Percentiles rank a stretch among this genome's conserved stretches.
Evolutionary conservation across 2,797 vertebrate genomes (phyloP).

Genomic region (Stomatorhinus walkeri): DNA sequence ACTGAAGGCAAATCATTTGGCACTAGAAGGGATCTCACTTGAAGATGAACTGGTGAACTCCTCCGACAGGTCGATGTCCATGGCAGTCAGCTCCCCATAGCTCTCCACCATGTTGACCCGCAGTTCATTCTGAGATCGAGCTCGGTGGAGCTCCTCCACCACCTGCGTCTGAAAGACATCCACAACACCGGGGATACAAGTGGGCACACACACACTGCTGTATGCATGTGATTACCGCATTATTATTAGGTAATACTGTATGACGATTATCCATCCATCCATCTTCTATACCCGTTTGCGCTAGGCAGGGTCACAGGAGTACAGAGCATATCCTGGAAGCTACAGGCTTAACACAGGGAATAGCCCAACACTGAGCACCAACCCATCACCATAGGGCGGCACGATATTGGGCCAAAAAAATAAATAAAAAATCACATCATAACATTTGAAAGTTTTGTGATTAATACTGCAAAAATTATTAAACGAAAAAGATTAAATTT

Average conservation of each 20-base stretch:
- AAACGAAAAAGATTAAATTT: neutral
- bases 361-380: neutral
- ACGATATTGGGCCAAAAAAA: neutral
- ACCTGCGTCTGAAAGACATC: conserved; percentile 65
- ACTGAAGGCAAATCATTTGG: neutral
- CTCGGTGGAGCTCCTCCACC: conserved; percentile 73
- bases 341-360: neutral
- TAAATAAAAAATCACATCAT: neutral
- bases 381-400: neutral
- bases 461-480: neutral
- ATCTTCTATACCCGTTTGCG: neutral
- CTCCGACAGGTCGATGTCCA: conserved; percentile 78
- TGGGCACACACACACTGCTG: neutral
- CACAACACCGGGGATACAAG: neutral
- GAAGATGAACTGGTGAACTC: conserved; percentile 37
- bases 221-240: neutral
- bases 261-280: neutral
- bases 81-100: conserved; percentile 77
- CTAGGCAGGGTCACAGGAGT: neutral
- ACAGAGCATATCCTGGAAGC: neutral
- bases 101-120: conserved; percentile 62
- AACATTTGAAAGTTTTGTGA: neutral
- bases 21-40: conserved; percentile 27
- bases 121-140: conserved; percentile 69
- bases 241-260: neutral